Conservation (phyloP, 2,797 vertebrate species). For the Spea hammondii region DNA sequence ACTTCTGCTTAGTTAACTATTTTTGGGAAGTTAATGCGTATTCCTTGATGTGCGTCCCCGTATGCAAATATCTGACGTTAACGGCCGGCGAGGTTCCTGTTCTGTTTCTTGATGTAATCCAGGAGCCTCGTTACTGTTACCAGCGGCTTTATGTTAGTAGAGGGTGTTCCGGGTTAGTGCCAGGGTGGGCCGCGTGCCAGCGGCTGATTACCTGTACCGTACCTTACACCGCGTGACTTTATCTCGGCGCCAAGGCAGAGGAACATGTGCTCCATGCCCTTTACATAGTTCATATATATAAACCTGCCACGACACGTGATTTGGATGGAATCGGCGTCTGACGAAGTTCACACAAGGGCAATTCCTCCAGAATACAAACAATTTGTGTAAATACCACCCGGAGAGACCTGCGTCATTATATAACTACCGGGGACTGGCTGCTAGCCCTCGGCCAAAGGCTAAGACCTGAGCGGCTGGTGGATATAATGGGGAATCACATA, state of each 20-base stretch:
- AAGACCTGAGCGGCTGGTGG: no score
- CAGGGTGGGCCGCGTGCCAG: background rate
- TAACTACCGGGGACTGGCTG: no score
- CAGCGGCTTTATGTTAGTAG: background rate
- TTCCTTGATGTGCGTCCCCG: no score
- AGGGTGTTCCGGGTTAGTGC: background rate
- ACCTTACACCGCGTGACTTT: background rate
- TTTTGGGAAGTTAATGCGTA: no score
- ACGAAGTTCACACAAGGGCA: conserved; percentile 6
- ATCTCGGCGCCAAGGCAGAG: background rate
- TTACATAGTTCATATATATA: background rate
- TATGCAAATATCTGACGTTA: no score
- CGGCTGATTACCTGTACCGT: background rate
- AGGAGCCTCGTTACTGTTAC: background rate
- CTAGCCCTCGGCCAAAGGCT: no score
- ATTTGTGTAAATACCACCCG: background rate
- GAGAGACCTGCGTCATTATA: no score
- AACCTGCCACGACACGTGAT: background rate
- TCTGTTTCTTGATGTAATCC: no score
- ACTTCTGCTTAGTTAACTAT: no score
- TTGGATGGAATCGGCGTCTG: background rate
- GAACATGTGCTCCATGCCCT: background rate
- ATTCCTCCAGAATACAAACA: background rate
- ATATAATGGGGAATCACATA: no score
- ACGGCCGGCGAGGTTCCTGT: no score